Percentiles rank a stretch among this genome's conserved stretches.
phyloP scores from a whole-genome alignment of 2,888 invertebrate genomes.

The Microctonus hyperodae region DNA sequence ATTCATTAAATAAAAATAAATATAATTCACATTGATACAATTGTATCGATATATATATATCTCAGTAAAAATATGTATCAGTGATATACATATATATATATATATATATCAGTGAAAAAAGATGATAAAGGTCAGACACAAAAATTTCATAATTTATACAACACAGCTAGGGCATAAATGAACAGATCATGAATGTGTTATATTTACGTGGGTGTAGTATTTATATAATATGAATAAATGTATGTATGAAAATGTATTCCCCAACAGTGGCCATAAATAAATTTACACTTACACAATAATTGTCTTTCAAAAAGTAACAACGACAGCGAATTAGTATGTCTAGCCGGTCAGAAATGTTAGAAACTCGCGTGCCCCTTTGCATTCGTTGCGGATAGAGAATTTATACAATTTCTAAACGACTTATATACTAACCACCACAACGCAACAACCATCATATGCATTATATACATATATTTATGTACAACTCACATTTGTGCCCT shows the following conservation, averaged over 20 bases:
- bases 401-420: conserved; percentile 23
- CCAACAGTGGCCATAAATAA: conserved; percentile 12
- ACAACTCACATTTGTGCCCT: conserved; percentile 8
- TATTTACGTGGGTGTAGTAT: conserved; percentile 3
- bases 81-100: too few species aligned
- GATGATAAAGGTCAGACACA: conserved; percentile 9
- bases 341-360: conserved; percentile 22
- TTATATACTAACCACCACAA: conserved; percentile 13
- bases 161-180: conserved; percentile 1
- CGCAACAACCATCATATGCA: background rate
- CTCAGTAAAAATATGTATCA: background rate
- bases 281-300: conserved; percentile 7
- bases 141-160: conserved; percentile 16
- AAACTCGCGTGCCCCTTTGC: conserved; percentile 15
- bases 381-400: conserved; percentile 26
- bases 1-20: background rate
- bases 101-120: conserved; percentile 11
- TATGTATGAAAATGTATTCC: background rate
- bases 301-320: conserved; percentile 7
- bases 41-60: background rate
- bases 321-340: conserved; percentile 21
- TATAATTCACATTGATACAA: background rate
- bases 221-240: background rate
- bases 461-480: background rate
- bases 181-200: conserved; percentile 7